Evolutionary conservation across 2,888 invertebrate genomes (phyloP), one percentile per base, ranked within the genome.

Genomic region (Coecobrya sp.): DNA sequence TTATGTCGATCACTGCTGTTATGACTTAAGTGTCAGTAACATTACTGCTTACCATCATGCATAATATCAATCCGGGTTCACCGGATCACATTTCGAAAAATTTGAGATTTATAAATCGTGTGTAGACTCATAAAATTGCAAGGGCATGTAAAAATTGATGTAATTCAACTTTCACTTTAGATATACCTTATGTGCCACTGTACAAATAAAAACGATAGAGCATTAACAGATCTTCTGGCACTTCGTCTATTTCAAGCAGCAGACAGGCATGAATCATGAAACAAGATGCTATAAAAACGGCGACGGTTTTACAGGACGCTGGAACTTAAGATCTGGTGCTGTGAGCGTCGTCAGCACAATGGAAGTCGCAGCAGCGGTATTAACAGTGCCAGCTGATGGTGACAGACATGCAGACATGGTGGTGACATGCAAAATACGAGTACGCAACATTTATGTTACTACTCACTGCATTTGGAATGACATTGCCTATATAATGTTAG

Each of bases 391-490:
- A 16, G 76, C 49, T 49, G 76, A 76, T 76, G 10, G 19, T 76
- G 76, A 76, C 76, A 76, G 76, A 76, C 73, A 45, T 73, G 42
- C 76, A 76, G 76, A 76, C 73, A 19, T 73, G 42, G 42, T 73
- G 45, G 19, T 73, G 73, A 73, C 73, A 73, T 73, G n/a, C 73
- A 30, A 70, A 25, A 30, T 11, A 68, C 30, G 7, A 22, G 25
- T 68, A 68, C 16, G 30, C 68, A 68, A 16, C 68, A 36, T 27
- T 30, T 68, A 30, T 30, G 36, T 36, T 36, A 36, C 22, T 30
- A 30, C 68, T 36, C 16, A 36, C 30, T 68, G 68, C 13, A 62
- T 62, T 25, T 62, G 62, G 49, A 11, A 49, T 49, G 49, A 49
- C 10, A 11, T 10, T 49, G 2, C 36, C 36, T 4, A 10, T 42